Evolutionary conservation across 2,888 invertebrate species (phyloP), one percentile per base, ranked within the genome.

Genomic region (Microplitis manilae): DNA sequence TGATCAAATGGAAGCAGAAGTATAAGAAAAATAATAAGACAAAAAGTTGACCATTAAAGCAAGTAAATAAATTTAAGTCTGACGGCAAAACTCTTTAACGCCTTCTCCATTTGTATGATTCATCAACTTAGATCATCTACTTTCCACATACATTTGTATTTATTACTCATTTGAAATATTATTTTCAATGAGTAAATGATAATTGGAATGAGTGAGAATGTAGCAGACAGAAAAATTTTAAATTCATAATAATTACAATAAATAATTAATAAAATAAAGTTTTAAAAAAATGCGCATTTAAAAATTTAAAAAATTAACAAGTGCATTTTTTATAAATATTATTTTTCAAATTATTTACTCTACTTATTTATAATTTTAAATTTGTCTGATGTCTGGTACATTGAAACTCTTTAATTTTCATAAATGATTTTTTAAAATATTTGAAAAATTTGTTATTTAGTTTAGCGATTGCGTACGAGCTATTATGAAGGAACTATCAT

Each of bases 31-130:
- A 39, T 50, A 38, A 73, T 65, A 7, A 65, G n/a, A 61, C n/a
- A 72, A 38, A 30, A 20, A 39, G 38, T 17, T 15, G 6, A 15
- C 38, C 38, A 62, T 17, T 7, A 13, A 50, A 39, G 40, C 6
- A 39, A 68, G 68, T 68, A 5, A 65, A 67, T 6, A 67, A 67
- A 30, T 70, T 70, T 59, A 59, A 69, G 59, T 59, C 30, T 30
- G 30, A 50, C 13, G 9, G 13, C 50, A 50, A 8, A 50, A 50
- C 68, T 62, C 73, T 62, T 73, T 62, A 60, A 68, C 77, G 76
- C 71, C 71, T 76, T 64, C 76, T 67, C 68, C 67, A 13, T 64
- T 20, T 41, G 68, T 68, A 71, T 77, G 77, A 77, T 73, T 77
- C 73, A 74, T 77, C 77, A 20, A 40, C 68, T 20, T 68, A 69